Percentiles rank a stretch among this genome's conserved stretches.
phyloP scores from a whole-genome alignment of 2,797 vertebrate genomes.

The Pipistrellus nathusii region DNA sequence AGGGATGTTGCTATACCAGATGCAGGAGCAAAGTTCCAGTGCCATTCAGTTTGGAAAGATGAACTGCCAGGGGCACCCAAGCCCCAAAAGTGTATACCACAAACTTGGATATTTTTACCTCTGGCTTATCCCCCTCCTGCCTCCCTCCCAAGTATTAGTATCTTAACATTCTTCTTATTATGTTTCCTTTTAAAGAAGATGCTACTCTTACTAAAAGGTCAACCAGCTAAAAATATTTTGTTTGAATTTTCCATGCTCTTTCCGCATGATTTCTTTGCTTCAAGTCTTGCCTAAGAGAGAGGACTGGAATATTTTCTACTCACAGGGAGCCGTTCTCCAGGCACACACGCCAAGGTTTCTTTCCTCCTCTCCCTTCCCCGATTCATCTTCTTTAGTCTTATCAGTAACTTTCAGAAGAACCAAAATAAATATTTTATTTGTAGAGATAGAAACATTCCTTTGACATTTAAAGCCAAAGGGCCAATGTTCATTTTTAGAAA shows the following conservation, averaged over 20 bases:
- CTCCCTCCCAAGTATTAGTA: conserved; percentile 40
- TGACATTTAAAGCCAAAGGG: conserved; percentile 8
- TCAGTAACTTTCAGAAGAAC: conserved; percentile 42
- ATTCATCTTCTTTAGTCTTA: conserved; percentile 21
- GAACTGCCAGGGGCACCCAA: neutral
- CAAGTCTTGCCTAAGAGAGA: conserved; percentile 59
- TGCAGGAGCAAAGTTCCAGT: neutral
- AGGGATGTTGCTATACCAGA: neutral
- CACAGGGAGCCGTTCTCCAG: conserved; percentile 53
- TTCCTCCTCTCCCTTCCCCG: conserved; percentile 31
- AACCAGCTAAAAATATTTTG: conserved; percentile 74
- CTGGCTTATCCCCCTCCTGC: neutral
- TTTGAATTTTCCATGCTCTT: conserved; percentile 69
- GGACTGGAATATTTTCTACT: conserved; percentile 67
- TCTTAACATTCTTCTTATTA: conserved; percentile 65
- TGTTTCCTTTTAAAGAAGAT: conserved; percentile 77
- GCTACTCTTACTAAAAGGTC: conserved; percentile 69
- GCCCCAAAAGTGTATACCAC: neutral
- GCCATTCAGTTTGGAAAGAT: neutral
- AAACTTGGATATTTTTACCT: neutral
- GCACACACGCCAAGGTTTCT: conserved; percentile 13
- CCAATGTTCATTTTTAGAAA: neutral
- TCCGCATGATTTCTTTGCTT: conserved; percentile 59
- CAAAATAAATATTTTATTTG: conserved; percentile 26
- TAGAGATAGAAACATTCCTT: conserved; percentile 20